Base-by-base conservation (phyloP, 2,113 vertebrate genomes). In the Aegotheles bennettii region DNA sequence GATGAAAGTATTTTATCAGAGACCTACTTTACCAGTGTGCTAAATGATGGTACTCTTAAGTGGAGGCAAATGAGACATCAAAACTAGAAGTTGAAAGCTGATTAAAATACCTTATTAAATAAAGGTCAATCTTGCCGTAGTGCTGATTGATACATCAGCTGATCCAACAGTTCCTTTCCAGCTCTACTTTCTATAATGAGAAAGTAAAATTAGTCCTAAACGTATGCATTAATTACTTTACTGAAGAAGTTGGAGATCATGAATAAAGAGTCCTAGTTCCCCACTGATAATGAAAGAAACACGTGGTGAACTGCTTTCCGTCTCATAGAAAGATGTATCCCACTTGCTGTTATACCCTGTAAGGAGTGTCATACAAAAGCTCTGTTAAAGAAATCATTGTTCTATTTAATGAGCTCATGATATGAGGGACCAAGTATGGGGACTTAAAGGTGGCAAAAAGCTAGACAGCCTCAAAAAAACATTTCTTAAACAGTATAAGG, bases 101-200 rank as follows among this genome's bases (percentile, higher is more conserved):
- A 96, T 96, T 97, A 96, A 93, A 96, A 78, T 68, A 68, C 31
- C 79, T 93, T 95, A 92, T 90, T 92, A 96, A 89, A 89, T 87
- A 96, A 96, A 95, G 94, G 92, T 96, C 93, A 95, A 45, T 69
- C 90, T 90, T 26, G 18, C 76, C 60, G 23, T 53, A 88, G 71
- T 71, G 51, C 92, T 95, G 95, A 92, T 88, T 94, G 93, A 96
- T 97, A 47, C 21, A 89, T 95, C 90, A 96, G 88, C 88, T 96
- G 92, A 96, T 96, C 86, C 73, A 90, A 75, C 40, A 38, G 80
- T 64, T 92, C 73, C 61, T 90, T 94, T 73, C 65, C 90, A 92
- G 59, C 56, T 84, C 85, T 56, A 78, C 92, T 93, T 96, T 89
- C 83, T 90, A 33, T 96, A 91, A 96, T 93, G 71, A 93, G 92